Percentiles rank a stretch among this genome's conserved stretches.
These are phyloP conservation scores for Drosophila lutescens DNA, from an alignment of 2,888 invertebrate genomes.

Conservation along the genomic window DNA sequence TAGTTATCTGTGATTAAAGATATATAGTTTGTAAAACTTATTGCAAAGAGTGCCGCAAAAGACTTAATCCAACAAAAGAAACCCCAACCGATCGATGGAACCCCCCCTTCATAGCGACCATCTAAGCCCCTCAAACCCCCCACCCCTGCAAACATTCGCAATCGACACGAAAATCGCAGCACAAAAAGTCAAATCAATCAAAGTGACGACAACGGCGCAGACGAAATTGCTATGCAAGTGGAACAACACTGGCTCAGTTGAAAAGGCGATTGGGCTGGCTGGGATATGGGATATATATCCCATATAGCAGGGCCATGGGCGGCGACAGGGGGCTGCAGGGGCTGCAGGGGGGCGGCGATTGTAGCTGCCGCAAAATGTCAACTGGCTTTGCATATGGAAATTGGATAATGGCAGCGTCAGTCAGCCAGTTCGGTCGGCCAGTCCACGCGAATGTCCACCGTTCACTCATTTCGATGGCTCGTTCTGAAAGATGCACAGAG, in stretches of 20 bases:
- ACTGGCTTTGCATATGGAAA: constrained; percentile 74
- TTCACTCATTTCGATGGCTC: constrained; percentile 30
- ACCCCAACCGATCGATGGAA: constrained; percentile 18
- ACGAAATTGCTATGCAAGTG: constrained; percentile 62
- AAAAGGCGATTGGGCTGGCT: neutral
- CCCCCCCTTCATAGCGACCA: neutral
- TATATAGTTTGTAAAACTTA: too few relatives aligned
- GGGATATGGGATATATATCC: constrained; percentile 1
- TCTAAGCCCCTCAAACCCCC: neutral
- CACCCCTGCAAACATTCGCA: constrained; percentile 30
- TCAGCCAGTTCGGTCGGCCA: constrained; percentile 26
- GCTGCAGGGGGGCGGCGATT: constrained; percentile 48
- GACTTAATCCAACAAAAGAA: constrained; percentile 11
- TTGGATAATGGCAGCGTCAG: constrained; percentile 72
- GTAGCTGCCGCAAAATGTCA: constrained; percentile 74
- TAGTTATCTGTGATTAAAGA: too few relatives aligned
- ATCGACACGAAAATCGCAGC: constrained; percentile 70
- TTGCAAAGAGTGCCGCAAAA: too few relatives aligned
- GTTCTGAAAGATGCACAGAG: constrained; percentile 1
- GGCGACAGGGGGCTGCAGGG: constrained; percentile 20
- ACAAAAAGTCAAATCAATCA: constrained; percentile 67
- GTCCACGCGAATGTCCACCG: constrained; percentile 33
- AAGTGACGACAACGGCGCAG: constrained; percentile 58
- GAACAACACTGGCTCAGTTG: constrained; percentile 33
- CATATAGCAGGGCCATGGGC: neutral